A percentile compares a stretch with the other conserved stretches of the same genome.
Conservation (phyloP, 2,888 invertebrate species). For the Rotaria macrura region DNA sequence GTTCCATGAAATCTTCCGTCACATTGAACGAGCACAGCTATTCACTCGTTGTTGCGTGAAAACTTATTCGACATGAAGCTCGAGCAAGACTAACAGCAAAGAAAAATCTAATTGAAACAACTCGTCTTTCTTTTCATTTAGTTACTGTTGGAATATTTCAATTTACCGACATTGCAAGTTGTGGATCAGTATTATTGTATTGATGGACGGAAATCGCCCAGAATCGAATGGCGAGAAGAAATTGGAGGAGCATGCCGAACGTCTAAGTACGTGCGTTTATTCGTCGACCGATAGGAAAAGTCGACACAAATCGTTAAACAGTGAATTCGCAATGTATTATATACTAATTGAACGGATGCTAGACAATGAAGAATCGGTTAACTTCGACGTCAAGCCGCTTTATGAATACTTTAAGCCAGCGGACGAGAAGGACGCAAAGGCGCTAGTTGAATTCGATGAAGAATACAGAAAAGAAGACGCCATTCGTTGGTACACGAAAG, state of each 20-base stretch:
- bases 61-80: too few species aligned
- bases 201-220: too few species aligned
- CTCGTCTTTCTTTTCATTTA: too few species aligned
- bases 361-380: neutral
- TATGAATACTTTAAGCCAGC: neutral
- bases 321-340: neutral
- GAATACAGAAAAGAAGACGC: neutral
- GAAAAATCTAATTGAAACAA: too few species aligned
- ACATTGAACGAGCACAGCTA: too few species aligned
- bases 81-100: too few species aligned
- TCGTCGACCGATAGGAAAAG: neutral
- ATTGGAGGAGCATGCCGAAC: neutral
- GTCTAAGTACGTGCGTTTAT: neutral
- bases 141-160: too few species aligned
- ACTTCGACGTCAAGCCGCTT: neutral
- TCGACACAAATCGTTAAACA: neutral
- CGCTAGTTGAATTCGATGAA: neutral
- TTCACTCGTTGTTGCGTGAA: too few species aligned
- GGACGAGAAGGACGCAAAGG: neutral
- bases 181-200: too few species aligned
- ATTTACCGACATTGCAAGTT: too few species aligned
- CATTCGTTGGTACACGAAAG: conserved; percentile 8
- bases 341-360: neutral
- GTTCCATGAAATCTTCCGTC: too few species aligned
- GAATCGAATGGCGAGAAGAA: too few species aligned